Base-by-base conservation (phyloP, 2,888 invertebrate species). In the Nomada flava region DNA sequence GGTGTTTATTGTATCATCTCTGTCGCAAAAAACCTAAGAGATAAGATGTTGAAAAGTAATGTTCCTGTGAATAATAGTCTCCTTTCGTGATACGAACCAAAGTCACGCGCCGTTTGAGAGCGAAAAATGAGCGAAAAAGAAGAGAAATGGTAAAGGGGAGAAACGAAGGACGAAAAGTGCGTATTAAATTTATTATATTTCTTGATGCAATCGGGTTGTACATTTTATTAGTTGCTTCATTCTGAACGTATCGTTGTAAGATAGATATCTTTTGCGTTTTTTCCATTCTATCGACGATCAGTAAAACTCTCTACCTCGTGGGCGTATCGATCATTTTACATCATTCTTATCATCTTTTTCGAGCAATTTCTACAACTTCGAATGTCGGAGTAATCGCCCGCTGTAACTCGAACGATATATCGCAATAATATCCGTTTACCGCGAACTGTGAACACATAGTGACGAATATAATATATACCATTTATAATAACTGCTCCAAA, bases 21-120 rank as follows among this genome's bases (percentile, higher is more conserved):
- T 71, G 77, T 20, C 74, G 74, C 68, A 26, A 60, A 50, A 71
- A 64, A 71, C 79, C 71, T 67, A 78, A 50, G 29, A 50, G 63
- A 68, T 83, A 78, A 83, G 53, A 75, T 82, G 70, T 83, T 75
- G 83, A 83, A 78, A 85, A 77, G 81, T 87, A 86, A 86, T 85
- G 87, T 86, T 87, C 87, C 87, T 86, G 86, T 79, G 86, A 87
- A 87, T 86, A 82, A 15, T 36, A 73, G 82, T 77, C 75, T 87
- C 87, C 75, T 86, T 86, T 82, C 85, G 86, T 79, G 77, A 86
- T 86, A 86, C 77, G 85, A 86, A 86, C 86, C 86, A 86, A 86
- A 86, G 86, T 79, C 74, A 67, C 82, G 71, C 78, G 23, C 76
- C 75, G 67, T 76, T 78, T 74, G 64, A 29, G 76, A 42, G 50